Evolutionary conservation across 2,797 vertebrate species (phyloP), one percentile per base, ranked within the genome.

Genomic region (Pempheris klunzingeri): DNA sequence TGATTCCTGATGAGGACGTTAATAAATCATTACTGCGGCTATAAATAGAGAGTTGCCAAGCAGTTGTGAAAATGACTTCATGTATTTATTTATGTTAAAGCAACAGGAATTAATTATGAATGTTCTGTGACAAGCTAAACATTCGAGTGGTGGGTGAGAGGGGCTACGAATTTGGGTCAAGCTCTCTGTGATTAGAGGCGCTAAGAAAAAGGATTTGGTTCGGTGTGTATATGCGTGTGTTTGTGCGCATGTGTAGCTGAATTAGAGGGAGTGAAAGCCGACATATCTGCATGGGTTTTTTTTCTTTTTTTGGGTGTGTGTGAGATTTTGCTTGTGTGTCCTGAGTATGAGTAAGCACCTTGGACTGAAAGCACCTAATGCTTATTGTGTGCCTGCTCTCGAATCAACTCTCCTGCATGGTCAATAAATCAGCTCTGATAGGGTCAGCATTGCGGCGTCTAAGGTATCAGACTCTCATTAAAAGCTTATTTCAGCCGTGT

Each of bases 11-110:
- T 88, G 88, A 93, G 71, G 73, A 74, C n/a, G 67, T 94, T 88
- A 93, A 94, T 94, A 92, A 93, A 92, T 93, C 82, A 94, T 93
- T 83, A 83, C 22, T 0, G 62, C 0, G 7, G 83, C 91, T 94
- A 93, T 89, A 94, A 94, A 93, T 94, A 93, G 91, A 88, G 88
- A 74, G 92, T 94, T 93, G 91, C 90, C 86, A 79, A 90, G 92
- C 91, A 86, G 84, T 88, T 85, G 86, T 87, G 83, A 89, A 85
- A 93, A 90, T 87, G 63, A 86, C 92, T 93, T 92, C 88, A 93
- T 92, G 89, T 93, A 92, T 93, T 93, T 93, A 93, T 93, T 93
- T 90, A 94, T 93, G 85, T 92, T 94, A 93, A 94, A 91, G 92
- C 84, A 92, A 91, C 88, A 89, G 82, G 68, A 86, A 87, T 93